Evolutionary conservation across 2,113 vertebrate genomes (phyloP), one percentile per base, ranked within the genome.

Genomic region (Poeciliopsis retropinna): DNA sequence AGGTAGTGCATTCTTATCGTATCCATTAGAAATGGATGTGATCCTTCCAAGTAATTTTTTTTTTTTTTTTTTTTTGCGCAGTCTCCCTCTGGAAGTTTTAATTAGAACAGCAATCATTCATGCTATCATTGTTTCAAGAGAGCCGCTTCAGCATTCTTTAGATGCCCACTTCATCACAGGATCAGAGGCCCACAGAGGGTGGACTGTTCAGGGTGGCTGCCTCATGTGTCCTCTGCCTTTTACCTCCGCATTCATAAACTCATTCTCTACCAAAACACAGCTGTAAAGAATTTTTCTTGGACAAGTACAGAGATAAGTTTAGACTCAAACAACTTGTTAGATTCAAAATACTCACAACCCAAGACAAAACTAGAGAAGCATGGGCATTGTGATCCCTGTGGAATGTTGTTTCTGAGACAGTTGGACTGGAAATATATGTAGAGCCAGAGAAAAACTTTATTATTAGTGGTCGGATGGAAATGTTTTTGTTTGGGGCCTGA

Each of bases 71-170:
- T 75, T 85, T 84, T 87, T 86, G 60, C 75, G n/a, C 85, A 85
- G 87, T 83, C 85, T 88, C 82, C 90, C 90, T 89, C 85, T 90
- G 76, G 79, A 90, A 92, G 91, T 92, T 93, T 92, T 93, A 93
- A 94, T 94, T 93, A 93, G 92, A 91, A 88, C 91, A 91, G 80
- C 90, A 92, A 91, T 92, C 88, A 89, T 84, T 91, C 75, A 81
- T 83, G 88, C 91, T 93, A 85, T 90, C 81, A 32, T 86, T 90
- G 90, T 87, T 92, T 90, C 80, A 78, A 87, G 85, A 92, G 88
- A 72, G 79, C 85, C 9, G 78, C 77, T 91, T 88, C 88, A 86
- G 89, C 92, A 93, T 94, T 93, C 92, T 91, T 84, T 79, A 87
- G 86, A 80, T 70, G 82, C 87, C 88, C 79, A 83, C 84, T 82